phyloP scores from a whole-genome alignment of 2,888 invertebrate genomes.

The Pollenia labialis region DNA sequence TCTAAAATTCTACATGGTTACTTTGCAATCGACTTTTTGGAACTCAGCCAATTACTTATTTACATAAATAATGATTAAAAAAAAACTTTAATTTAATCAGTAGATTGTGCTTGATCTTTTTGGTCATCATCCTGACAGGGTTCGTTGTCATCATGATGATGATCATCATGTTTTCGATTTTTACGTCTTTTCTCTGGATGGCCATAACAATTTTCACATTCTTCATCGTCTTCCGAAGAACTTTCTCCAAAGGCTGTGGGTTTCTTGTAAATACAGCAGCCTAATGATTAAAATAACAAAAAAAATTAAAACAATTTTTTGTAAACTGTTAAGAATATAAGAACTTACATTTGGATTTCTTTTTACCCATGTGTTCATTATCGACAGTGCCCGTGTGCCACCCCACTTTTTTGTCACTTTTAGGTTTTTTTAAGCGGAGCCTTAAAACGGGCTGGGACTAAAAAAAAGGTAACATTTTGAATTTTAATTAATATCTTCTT shows the following conservation, averaged over 20 bases:
- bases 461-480: background rate
- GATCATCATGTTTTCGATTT: slow-evolving; percentile 76
- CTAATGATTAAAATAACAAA: slow-evolving; percentile 83
- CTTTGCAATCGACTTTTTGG: too few species aligned
- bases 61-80: slow-evolving; percentile 13
- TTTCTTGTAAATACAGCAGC: slow-evolving; percentile 97
- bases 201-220: slow-evolving; percentile 94
- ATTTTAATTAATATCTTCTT: too few species aligned
- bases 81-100: slow-evolving; percentile 10
- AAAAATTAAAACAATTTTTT: too few species aligned
- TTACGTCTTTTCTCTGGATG: slow-evolving; percentile 88
- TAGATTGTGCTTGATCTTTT: slow-evolving; percentile 34
- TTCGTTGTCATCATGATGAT: slow-evolving; percentile 64
- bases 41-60: background rate
- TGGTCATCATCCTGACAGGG: slow-evolving; percentile 33
- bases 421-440: slow-evolving; percentile 89
- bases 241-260: slow-evolving; percentile 95
- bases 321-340: background rate
- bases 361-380: slow-evolving; percentile 97
- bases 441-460: slow-evolving; percentile 85
- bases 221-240: slow-evolving; percentile 92
- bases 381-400: slow-evolving; percentile 97
- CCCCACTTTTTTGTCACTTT: slow-evolving; percentile 91
- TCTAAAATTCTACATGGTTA: too few species aligned
- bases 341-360: slow-evolving; percentile 96